phyloP scores from a whole-genome alignment of 2,888 invertebrate genomes.

The Plebejus melissa region DNA sequence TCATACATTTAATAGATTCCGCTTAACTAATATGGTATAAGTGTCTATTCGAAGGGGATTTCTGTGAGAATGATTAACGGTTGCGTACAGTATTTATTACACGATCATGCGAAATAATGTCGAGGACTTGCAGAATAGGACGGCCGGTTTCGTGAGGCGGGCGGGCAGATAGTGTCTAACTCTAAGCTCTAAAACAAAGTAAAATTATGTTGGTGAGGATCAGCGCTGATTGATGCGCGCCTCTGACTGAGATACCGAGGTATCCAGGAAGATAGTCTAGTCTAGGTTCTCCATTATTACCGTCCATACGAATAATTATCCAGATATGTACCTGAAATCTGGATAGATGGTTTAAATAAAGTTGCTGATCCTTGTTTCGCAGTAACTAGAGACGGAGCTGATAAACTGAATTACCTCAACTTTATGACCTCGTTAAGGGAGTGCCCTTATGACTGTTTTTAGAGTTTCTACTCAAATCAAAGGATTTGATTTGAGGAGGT shows the following conservation, averaged over 20 bases:
- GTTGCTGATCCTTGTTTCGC: background rate
- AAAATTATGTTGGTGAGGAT: conserved; percentile 35
- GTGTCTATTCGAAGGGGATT: conserved; percentile 32
- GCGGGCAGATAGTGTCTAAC: conserved; percentile 35
- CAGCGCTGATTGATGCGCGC: conserved; percentile 35
- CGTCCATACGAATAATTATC: conserved; percentile 19
- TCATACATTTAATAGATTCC: conserved; percentile 33
- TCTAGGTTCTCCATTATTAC: conserved; percentile 32
- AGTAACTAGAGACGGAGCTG: background rate
- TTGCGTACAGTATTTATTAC: conserved; percentile 21
- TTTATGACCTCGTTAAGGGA: background rate
- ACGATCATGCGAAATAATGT: conserved; percentile 23
- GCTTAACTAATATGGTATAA: conserved; percentile 31
- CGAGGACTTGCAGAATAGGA: conserved; percentile 32
- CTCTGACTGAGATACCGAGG: conserved; percentile 26
- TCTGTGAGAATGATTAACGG: conserved; percentile 29
- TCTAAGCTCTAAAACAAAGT: conserved; percentile 32
- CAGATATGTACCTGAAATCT: background rate
- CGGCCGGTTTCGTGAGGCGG: conserved; percentile 23
- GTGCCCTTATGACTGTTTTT: background rate
- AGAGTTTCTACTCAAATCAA: background rate
- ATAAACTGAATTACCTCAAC: background rate
- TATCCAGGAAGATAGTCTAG: conserved; percentile 34
- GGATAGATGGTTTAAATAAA: background rate
- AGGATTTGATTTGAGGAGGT: background rate